Conservation (phyloP, 1,140 invertebrate species). For the Thaumetopoea pityocampa region DNA sequence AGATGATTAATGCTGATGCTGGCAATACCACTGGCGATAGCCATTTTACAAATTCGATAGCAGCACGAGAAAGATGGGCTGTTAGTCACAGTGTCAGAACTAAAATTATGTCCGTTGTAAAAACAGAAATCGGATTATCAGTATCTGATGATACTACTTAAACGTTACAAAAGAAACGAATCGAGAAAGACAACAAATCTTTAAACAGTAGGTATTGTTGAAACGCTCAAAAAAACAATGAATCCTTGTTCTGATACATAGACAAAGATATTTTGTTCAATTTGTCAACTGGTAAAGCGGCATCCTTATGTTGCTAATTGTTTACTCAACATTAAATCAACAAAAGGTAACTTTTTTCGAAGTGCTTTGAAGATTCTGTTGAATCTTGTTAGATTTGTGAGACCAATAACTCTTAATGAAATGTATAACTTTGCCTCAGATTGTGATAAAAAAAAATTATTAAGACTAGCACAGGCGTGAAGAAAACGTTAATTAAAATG, state of each 20-base stretch:
- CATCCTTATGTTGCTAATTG: conserved; percentile 29
- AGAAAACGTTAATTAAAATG: conserved; percentile 36
- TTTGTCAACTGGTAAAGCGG: conserved; percentile 34
- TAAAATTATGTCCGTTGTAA: conserved; percentile 23
- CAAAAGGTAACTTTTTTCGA: conserved; percentile 38
- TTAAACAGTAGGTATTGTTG: conserved; percentile 26
- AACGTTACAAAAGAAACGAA: conserved; percentile 29
- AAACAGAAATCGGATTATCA: conserved; percentile 13
- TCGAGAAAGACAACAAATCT: conserved; percentile 28
- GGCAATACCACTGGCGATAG: conserved; percentile 32
- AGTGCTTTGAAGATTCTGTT: conserved; percentile 25
- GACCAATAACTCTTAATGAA: conserved; percentile 37
- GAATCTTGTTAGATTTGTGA: conserved; percentile 30
- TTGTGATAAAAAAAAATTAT: conserved; percentile 16
- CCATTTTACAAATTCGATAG: conserved; percentile 32
- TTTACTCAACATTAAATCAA: conserved; percentile 28
- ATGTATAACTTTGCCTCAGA: conserved; percentile 34
- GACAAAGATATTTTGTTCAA: conserved; percentile 34
- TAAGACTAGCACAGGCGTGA: conserved; percentile 18
- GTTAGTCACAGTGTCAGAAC: conserved; percentile 34
- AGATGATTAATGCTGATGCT: conserved; percentile 41
- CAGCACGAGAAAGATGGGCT: conserved; percentile 37
- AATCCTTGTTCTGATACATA: conserved; percentile 31
- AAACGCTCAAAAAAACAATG: conserved; percentile 23
- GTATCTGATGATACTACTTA: conserved; percentile 28